Evolutionary conservation across 1,140 invertebrate genomes (phyloP).

Genomic region (Saccostrea glomerata): DNA sequence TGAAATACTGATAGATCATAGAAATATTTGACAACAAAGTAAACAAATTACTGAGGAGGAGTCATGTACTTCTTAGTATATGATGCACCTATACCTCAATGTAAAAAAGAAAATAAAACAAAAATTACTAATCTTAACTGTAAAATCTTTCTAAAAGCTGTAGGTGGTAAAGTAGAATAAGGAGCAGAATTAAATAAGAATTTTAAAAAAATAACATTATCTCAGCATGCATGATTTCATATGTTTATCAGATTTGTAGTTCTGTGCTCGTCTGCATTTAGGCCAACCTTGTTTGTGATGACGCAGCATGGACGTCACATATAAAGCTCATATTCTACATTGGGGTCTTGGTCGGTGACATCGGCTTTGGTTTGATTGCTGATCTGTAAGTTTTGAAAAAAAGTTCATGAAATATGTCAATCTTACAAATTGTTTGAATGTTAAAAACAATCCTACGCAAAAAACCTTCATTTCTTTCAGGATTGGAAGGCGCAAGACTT

Average conservation of each 20-base stretch:
- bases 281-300: slow-evolving; percentile 88
- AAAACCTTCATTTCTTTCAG: background rate
- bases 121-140: no score
- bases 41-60: background rate
- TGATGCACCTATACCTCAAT: no score
- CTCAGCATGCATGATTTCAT: background rate
- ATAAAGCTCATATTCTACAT: slow-evolving; percentile 89
- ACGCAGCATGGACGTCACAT: slow-evolving; percentile 83
- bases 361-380: slow-evolving; percentile 87
- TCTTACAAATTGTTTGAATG: no score
- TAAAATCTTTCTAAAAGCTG: no score
- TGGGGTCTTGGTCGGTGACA: slow-evolving; percentile 88
- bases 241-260: background rate
- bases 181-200: no score
- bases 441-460: no score
- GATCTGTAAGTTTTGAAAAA: slow-evolving; percentile 83
- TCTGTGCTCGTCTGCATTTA: slow-evolving; percentile 72
- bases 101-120: no score
- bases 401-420: no score
- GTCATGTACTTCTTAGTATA: no score
- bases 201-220: no score
- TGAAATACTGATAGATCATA: background rate
- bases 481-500: slow-evolving; percentile 54
- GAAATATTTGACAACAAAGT: background rate
- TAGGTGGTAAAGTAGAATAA: no score